Evolutionary conservation across 2,888 invertebrate genomes (phyloP), one percentile per base, ranked within the genome.

Genomic region (Drosophila subquinaria): DNA sequence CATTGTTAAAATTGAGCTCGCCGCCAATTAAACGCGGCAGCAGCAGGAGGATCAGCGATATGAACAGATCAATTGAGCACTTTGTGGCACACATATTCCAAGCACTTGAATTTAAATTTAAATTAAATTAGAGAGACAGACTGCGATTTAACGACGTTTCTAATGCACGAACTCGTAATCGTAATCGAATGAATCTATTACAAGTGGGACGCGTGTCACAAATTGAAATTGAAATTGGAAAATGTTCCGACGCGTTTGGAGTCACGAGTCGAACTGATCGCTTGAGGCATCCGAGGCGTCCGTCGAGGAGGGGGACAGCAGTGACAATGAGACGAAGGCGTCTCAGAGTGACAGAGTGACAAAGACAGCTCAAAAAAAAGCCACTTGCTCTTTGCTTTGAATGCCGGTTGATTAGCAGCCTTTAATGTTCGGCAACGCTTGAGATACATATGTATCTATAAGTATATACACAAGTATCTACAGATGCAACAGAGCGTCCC

Each of bases 331-430:
- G 48, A 27, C 27, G 35, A n/a, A 42, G 33, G 47, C 42, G 40
- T 17, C 47, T 17, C 13, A 23, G 17, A 23, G 17, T 10, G 55
- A 47, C 76, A 60, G 68, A 5, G 62, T 42, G 52, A 42, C 45
- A 61, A 50, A 48, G 81, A 69, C 76, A 75, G 80, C 79, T 76
- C 45, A 17, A 20, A 68, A 27, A 68, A 27, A 64, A 64, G 73
- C 63, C 79, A 81, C 87, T 84, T 84, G 84, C 87, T 79, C 70
- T 68, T 76, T 64, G 27, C 73, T 68, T 48, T 20, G 65, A 69
- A 85, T 67, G 88, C 83, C 83, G 83, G 80, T 81, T 89, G 84
- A 85, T 85, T 85, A 87, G 84, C 74, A 70, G 82, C 50, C 83
- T 77, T 79, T 78, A 82, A 84, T 82, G 84, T 75, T 75, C 76